Conservation (phyloP, 2,888 invertebrate species). For the Agrenia bidenticulata region DNA sequence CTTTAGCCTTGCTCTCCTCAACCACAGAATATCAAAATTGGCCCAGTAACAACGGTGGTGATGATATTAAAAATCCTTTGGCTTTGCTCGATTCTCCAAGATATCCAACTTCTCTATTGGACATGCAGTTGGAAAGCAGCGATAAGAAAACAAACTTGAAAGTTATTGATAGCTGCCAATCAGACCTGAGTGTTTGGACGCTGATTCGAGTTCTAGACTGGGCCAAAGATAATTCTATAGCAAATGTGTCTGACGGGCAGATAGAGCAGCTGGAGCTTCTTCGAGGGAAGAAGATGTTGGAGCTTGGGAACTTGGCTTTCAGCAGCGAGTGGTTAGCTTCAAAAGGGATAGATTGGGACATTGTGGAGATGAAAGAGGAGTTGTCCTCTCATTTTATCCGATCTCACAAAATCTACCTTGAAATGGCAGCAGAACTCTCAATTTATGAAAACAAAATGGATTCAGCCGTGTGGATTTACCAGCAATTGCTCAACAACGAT, state of each 20-base stretch:
- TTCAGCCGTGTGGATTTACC: constrained; percentile 11
- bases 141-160: constrained; percentile 13
- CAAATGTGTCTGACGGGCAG: background rate
- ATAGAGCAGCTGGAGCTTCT: constrained; percentile 18
- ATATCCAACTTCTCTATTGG: constrained; percentile 20
- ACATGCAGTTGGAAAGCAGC: constrained; percentile 22
- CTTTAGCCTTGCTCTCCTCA: background rate
- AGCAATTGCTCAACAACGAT: background rate
- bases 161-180: background rate
- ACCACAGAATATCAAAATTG: background rate
- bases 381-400: background rate
- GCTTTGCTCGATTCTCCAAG: background rate
- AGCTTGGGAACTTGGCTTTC: constrained; percentile 29
- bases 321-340: constrained; percentile 30
- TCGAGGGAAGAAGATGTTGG: constrained; percentile 26
- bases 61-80: background rate
- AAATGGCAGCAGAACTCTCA: constrained; percentile 26
- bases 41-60: background rate
- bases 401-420: constrained; percentile 2
- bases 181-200: constrained; percentile 1
- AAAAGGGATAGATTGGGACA: constrained; percentile 23
- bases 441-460: constrained; percentile 6
- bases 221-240: background rate
- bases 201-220: constrained; percentile 12
- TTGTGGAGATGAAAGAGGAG: background rate